Base-by-base conservation (phyloP, 2,113 vertebrate species). In the Tachysurus vachellii region DNA sequence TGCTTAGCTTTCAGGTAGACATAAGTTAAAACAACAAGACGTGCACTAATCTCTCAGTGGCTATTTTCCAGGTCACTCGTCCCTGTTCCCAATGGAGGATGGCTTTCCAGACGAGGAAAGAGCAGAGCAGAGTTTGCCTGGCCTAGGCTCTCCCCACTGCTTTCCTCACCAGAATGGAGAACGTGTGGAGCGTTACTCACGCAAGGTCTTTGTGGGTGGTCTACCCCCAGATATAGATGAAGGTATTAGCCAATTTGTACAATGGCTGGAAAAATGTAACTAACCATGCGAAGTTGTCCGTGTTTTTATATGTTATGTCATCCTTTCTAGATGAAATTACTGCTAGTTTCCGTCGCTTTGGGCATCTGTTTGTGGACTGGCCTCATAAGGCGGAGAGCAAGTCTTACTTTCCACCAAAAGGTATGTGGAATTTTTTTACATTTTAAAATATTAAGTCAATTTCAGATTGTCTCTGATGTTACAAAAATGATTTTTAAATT, bases 101-200 rank as follows among this genome's bases (percentile, higher is more conserved):
- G 97, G 97, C 21, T 99, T 99, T 92, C 94, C 98, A 87, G 98
- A 99, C 13, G 98, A 99, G 26, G 98, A 98, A n/a, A 97, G 98
- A 76, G 96, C 96, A 1, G 98, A 99, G 88, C 98, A 98, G 91
- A 95, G 95, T 88, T 96, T 99, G 61, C 96, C 96, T 10, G 97
- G 98, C 11, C 91, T 99, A 59, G 97, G 97, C 0, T 99, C 97
- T 6, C 97, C 98, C 42, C 98, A 99, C 93, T 99, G 98, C 94
- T 99, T 99, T 90, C 96, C 97, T 56, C 97, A 99, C 92, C 98
- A 99, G 94, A 99, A 99, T n/a, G 98, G 98, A 86, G 98, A 99
- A 90, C 93, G 98, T 0, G 97, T 99, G 19, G 98, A 99, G 57
- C 97, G 98, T 56, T 99, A 99, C 75, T 99, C 98, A 3, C 98